Evolutionary conservation across 2,888 invertebrate genomes (phyloP).

Genomic region (Ctena decussata): DNA sequence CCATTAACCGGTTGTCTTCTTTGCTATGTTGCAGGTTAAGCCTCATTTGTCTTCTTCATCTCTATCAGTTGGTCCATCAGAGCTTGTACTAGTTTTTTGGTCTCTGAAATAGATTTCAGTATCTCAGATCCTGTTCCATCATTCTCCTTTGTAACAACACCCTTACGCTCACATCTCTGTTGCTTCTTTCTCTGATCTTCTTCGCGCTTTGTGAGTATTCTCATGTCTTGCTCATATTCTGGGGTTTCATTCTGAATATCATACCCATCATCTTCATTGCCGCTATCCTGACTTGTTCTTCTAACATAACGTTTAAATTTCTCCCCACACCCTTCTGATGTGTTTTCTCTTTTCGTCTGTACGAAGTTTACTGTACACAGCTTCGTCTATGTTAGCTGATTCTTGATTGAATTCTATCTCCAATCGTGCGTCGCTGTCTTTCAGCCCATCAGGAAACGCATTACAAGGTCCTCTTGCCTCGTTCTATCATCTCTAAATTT

Average conservation of each 20-base stretch:
- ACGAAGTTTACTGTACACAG: background rate
- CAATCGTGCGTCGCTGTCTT: conserved; percentile 30
- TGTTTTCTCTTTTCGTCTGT: background rate
- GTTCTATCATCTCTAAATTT: conserved; percentile 23
- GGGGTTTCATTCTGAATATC: background rate
- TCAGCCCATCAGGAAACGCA: conserved; percentile 41
- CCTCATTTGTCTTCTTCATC: background rate
- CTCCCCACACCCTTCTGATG: too few species aligned
- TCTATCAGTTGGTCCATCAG: too few species aligned
- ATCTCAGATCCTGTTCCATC: background rate
- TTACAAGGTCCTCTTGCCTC: conserved; percentile 36
- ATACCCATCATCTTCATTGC: too few species aligned
- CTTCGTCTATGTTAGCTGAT: background rate
- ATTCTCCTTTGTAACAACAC: background rate
- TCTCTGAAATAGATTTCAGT: too few species aligned
- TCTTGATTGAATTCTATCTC: conserved; percentile 23
- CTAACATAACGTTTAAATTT: too few species aligned
- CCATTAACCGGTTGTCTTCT: background rate
- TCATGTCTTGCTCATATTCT: background rate
- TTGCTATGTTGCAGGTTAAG: background rate
- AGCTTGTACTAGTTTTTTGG: too few species aligned
- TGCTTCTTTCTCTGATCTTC: too few species aligned
- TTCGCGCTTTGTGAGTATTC: background rate
- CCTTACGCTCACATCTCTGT: background rate
- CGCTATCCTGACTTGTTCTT: too few species aligned